Evolutionary conservation across 2,888 invertebrate species (phyloP).

Genomic region (Laothoe populi): DNA sequence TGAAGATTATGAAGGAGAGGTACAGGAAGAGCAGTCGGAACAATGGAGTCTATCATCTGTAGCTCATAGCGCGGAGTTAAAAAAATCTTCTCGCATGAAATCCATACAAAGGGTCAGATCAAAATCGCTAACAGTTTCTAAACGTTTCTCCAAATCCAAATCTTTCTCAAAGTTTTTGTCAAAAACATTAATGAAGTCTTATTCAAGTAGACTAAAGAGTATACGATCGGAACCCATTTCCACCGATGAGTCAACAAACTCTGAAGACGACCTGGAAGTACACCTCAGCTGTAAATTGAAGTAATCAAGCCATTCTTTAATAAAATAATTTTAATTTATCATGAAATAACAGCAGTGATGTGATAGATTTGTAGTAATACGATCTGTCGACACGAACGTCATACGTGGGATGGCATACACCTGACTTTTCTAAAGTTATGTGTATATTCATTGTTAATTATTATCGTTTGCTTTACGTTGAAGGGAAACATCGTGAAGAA

Average conservation of each 20-base stretch:
- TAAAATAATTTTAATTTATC: background rate
- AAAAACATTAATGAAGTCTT: slow-evolving; percentile 46
- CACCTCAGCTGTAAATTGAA: slow-evolving; percentile 35
- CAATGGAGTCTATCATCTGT: slow-evolving; percentile 54
- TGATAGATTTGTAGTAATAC: too few species aligned
- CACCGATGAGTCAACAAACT: slow-evolving; percentile 37
- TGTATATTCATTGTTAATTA: too few species aligned
- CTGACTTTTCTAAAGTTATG: too few species aligned
- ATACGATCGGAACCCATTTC: slow-evolving; percentile 32
- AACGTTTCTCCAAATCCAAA: slow-evolving; percentile 47
- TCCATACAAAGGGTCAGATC: slow-evolving; percentile 44
- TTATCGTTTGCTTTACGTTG: too few species aligned
- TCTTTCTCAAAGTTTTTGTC: slow-evolving; percentile 53
- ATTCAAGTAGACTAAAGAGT: slow-evolving; percentile 41
- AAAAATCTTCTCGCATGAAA: slow-evolving; percentile 43
- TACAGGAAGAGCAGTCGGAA: slow-evolving; percentile 52
- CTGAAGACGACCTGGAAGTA: slow-evolving; percentile 64
- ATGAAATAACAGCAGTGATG: too few species aligned
- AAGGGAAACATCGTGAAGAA: too few species aligned
- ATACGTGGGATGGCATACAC: too few species aligned
- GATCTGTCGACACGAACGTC: too few species aligned
- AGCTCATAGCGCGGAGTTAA: slow-evolving; percentile 37
- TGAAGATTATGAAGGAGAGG: slow-evolving; percentile 42
- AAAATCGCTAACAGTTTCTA: slow-evolving; percentile 45
- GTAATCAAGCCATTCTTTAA: slow-evolving; percentile 31